Conservation (phyloP, 2,797 vertebrate genomes). For the Acipenser oxyrinchus region DNA sequence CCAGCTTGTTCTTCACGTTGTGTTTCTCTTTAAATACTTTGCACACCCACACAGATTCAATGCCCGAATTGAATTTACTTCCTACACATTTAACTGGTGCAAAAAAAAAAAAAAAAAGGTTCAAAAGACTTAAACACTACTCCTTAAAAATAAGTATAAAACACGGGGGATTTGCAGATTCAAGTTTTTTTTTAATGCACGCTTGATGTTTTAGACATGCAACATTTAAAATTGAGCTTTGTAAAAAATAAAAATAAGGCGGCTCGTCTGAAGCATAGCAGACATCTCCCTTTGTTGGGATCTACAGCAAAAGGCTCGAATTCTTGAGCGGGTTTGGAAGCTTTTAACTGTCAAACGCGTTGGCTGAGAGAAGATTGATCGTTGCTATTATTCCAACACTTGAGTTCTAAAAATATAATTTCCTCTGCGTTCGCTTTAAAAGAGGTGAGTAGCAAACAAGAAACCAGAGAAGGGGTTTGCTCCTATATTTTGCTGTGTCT, state of each 20-base stretch:
- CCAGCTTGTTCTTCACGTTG: slow-evolving; percentile 19
- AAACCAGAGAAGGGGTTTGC: too few relatives aligned
- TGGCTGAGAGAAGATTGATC: slow-evolving; percentile 87
- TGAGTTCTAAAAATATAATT: slow-evolving; percentile 51
- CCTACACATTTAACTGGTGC: slow-evolving; percentile 6
- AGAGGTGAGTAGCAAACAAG: background rate
- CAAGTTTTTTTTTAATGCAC: too few relatives aligned
- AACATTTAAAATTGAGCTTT: slow-evolving; percentile 5
- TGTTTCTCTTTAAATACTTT: slow-evolving; percentile 44
- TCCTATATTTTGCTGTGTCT: too few relatives aligned
- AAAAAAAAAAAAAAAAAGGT: background rate
- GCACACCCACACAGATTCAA: slow-evolving; percentile 72
- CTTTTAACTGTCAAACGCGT: slow-evolving; percentile 73
- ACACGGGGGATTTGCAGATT: too few relatives aligned
- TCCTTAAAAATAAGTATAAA: too few relatives aligned
- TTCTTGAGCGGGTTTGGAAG: slow-evolving; percentile 58
- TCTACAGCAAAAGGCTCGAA: slow-evolving; percentile 42
- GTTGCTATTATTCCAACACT: slow-evolving; percentile 51
- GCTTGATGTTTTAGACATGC: too few relatives aligned
- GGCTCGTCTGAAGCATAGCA: slow-evolving; percentile 31
- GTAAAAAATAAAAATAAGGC: slow-evolving; percentile 15
- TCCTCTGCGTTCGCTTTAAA: slow-evolving; percentile 19
- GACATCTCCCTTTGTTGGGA: slow-evolving; percentile 26
- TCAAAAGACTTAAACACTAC: too few relatives aligned
- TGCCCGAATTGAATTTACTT: slow-evolving; percentile 32